Evolutionary conservation across 2,113 vertebrate species (phyloP).

Genomic region (Oncorhynchus nerka): DNA sequence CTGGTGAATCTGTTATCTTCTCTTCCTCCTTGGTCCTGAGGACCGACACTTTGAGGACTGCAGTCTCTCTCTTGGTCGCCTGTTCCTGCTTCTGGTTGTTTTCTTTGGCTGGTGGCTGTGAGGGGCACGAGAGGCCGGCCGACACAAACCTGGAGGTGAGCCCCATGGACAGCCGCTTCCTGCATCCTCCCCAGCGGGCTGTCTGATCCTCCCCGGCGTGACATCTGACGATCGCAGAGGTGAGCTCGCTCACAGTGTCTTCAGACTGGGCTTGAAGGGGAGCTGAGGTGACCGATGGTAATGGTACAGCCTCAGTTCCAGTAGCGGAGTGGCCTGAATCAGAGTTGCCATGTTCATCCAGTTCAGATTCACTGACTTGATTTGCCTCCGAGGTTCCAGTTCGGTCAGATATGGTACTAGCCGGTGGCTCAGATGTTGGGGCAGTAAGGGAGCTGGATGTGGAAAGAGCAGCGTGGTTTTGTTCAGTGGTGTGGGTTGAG

Average conservation of each 20-base stretch:
- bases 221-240: background rate
- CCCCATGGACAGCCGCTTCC: conserved; percentile 59
- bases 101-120: background rate
- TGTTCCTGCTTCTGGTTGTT: background rate
- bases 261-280: background rate
- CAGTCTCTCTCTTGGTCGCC: background rate
- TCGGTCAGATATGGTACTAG: background rate
- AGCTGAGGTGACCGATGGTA: background rate
- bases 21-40: background rate
- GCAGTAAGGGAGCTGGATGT: conserved; percentile 19
- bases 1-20: conserved; percentile 1
- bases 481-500: conserved; percentile 6
- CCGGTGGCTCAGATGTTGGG: background rate
- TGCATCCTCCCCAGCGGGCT: conserved; percentile 15
- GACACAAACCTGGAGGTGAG: conserved; percentile 70
- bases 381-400: conserved; percentile 3
- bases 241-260: background rate
- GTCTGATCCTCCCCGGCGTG: background rate
- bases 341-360: background rate
- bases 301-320: background rate
- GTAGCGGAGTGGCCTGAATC: background rate
- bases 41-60: background rate
- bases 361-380: background rate
- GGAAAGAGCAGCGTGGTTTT: conserved; percentile 2
- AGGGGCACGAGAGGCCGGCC: conserved; percentile 5